Base-by-base conservation (phyloP, 2,113 vertebrate genomes). In the Mugil cephalus region DNA sequence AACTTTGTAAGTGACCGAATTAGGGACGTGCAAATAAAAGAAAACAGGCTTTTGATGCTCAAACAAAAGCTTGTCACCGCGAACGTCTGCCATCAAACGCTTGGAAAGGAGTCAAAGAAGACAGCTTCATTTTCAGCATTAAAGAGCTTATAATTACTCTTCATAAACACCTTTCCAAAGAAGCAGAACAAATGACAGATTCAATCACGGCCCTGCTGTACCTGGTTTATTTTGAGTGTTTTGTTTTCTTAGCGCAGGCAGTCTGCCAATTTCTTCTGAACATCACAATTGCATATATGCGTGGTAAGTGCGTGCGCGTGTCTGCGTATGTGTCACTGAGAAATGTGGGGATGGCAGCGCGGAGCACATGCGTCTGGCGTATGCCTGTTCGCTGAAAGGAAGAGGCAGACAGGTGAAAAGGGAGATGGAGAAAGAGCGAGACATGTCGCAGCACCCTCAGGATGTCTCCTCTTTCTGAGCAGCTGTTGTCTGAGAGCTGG, bases 401-500 rank as follows among this genome's bases (percentile, higher is more conserved):
- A 24, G 72, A 76, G 65, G 73, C 70, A 85, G 87, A 85, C 84
- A 90, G 87, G 89, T 89, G 83, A 83, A 82, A 47, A 76, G 65
- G 69, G 83, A 54, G 78, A 79, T 67, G 76, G 74, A 89, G 71
- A 80, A 76, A 71, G 82, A 79, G 83, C 73, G 69, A 84, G 90
- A 83, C 80, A 39, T 80, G 80, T 87, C 82, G 80, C 84, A 48
- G 69, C 88, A 80, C 90, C 86, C 88, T 79, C 84, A 87, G 91
- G 89, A 91, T 62, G 72, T 80, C 85, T 88, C 74, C 63, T 89
- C 86, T 84, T 81, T 80, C 81, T 76, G 83, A 92, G 91, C 93
- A 92, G 90, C 88, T 92, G 93, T 87, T 91, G 91, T 93, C 92
- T 89, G 83, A 77, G 85, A 89, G 85, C 91, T 82, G 61, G 83